phyloP scores from a whole-genome alignment of 2,797 vertebrate species.

The Astyanax mexicanus region DNA sequence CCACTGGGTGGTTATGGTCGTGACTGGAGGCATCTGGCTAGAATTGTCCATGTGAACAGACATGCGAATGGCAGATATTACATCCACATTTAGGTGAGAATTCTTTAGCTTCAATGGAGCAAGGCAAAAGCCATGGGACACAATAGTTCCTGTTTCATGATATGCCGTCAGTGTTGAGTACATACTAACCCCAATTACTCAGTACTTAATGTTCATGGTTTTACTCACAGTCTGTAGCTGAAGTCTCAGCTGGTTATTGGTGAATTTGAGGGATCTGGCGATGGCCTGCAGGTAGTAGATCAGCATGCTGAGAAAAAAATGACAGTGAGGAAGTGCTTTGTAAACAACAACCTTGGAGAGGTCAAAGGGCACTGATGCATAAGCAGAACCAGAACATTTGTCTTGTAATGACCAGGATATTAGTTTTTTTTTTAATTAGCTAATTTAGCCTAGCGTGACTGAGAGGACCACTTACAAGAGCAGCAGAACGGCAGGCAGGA shows the following conservation, averaged over 20 bases:
- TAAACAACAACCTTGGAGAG: background rate
- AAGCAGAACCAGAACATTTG: constrained; percentile 2
- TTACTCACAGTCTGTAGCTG: constrained; percentile 93
- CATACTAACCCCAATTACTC: too few species aligned
- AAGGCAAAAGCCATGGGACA: too few species aligned
- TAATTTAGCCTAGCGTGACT: too few species aligned
- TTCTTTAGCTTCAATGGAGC: too few species aligned
- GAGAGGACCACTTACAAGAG: constrained; percentile 86
- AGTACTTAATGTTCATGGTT: too few species aligned
- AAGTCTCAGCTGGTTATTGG: constrained; percentile 94
- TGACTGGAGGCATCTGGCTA: too few species aligned
- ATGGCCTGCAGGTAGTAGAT: constrained; percentile 98
- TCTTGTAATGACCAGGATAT: constrained; percentile 6
- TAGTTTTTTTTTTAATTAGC: constrained; percentile 24
- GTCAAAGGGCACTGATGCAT: background rate
- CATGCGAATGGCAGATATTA: too few species aligned
- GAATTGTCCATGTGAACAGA: too few species aligned
- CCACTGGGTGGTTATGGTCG: too few species aligned
- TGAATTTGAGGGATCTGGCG: constrained; percentile 94
- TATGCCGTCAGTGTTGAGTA: too few species aligned
- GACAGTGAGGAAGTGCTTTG: constrained; percentile 14
- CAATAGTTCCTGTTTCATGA: too few species aligned
- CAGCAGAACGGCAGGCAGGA: constrained; percentile 89
- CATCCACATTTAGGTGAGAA: too few species aligned
- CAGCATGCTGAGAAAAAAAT: constrained; percentile 87